Evolutionary conservation across 2,113 vertebrate genomes (phyloP), one percentile per base, ranked within the genome.

Genomic region (Uria aalge): DNA sequence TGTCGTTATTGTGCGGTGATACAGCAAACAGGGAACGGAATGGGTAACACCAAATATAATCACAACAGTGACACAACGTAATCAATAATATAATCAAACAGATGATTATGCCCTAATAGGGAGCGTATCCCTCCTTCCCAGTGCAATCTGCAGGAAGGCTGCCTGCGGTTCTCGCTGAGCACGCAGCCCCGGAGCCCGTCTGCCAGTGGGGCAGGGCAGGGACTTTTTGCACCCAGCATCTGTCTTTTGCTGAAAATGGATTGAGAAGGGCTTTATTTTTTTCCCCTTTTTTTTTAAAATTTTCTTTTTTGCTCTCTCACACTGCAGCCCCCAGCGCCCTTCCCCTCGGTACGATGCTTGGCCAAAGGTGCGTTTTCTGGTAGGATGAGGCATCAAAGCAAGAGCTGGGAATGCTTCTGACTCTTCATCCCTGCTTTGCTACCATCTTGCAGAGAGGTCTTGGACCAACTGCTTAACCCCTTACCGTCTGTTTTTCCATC

Each of bases 291-390:
- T 7, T 6, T 1, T n/a, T 57, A 12, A 13, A 6, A 7, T 64
- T 48, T 75, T 40, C 8, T 36, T 62, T 64, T 63, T 48, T 40
- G 12, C 48, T 36, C 45, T 72, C 18, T 27, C 23, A 20, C 3
- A 2, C 47, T 14, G 27, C 73, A 68, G 4, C 17, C 30, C 43
- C 20, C 27, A 22, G 1, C 23, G 18, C 27, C n/a, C 50, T 69
- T 57, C 36, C 41, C 26, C 36, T 82, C 0, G 0, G 40, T 2
- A 5, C 0, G 4, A 11, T 34, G 26, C 48, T 64, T 52, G 24
- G 47, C 78, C 60, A 47, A 78, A 38, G 1, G 0, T 32, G 22
- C 10, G 0, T 66, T 56, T 7, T 8, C 74, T 66, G 45, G 11
- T 36, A 43, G 50, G 45, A 34, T 8, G 36, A 12, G 36, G 30